phyloP scores from a whole-genome alignment of 2,113 vertebrate species.

The Astur gentilis region DNA sequence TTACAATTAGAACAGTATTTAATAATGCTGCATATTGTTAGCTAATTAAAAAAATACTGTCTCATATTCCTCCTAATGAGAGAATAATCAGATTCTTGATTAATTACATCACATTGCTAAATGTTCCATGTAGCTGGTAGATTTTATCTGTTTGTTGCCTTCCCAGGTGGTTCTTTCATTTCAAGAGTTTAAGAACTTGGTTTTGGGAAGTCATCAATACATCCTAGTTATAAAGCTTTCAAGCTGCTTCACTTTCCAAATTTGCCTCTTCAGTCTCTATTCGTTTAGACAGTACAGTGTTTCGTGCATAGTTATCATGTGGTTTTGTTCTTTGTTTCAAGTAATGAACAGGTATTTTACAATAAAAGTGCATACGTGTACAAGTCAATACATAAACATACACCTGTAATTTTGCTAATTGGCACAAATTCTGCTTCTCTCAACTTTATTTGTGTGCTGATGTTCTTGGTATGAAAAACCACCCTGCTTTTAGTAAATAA shows the following conservation, averaged over 20 bases:
- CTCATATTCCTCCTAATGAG: not conserved
- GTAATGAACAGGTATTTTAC: not conserved
- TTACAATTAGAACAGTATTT: not conserved
- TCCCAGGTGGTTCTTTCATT: not conserved
- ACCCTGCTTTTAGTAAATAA: not conserved
- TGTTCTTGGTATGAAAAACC: not conserved
- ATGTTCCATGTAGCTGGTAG: not conserved
- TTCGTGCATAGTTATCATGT: not conserved
- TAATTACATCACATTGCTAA: not conserved
- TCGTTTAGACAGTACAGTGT: rapidly evolving
- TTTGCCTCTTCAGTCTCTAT: not conserved
- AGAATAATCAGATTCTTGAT: not conserved
- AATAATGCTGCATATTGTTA: not conserved
- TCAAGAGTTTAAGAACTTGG: not conserved
- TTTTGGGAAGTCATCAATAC: not conserved
- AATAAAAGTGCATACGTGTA: rapidly evolving
- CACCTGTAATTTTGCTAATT: not conserved
- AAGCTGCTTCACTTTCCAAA: not conserved
- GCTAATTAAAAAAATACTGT: not conserved
- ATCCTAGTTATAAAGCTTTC: not conserved
- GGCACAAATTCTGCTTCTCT: not conserved
- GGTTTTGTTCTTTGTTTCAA: not conserved
- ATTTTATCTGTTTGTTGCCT: not conserved
- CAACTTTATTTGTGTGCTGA: not conserved
- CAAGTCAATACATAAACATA: not conserved